These are phyloP conservation scores for Seira musarum DNA, from an alignment of 2,888 invertebrate genomes.

Conservation along the genomic window DNA sequence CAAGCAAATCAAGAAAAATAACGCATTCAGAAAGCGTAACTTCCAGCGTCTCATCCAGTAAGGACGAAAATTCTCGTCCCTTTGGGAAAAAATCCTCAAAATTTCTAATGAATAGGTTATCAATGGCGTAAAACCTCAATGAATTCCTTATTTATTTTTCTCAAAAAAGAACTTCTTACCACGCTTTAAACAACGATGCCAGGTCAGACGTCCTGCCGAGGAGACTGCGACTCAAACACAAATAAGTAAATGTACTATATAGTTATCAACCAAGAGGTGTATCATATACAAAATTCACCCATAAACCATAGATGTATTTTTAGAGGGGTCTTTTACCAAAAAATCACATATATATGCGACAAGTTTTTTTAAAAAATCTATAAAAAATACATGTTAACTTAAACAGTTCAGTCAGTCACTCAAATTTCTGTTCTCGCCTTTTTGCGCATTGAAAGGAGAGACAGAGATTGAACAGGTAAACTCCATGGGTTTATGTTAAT, in stretches of 20 bases:
- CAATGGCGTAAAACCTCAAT: constrained; percentile 25
- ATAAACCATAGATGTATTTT: background rate
- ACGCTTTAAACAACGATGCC: background rate
- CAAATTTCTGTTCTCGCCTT: background rate
- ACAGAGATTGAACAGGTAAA: background rate
- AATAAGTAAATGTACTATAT: constrained; percentile 14
- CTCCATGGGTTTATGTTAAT: constrained; percentile 10
- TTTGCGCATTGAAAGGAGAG: constrained; percentile 14
- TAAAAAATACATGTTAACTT: no score
- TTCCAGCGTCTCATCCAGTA: constrained; percentile 19
- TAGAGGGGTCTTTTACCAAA: constrained; percentile 8
- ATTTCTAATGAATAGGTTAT: constrained; percentile 52
- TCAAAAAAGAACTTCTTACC: background rate
- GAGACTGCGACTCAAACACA: background rate
- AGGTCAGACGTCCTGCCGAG: background rate
- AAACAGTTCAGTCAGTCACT: constrained; percentile 4
- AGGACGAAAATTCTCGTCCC: constrained; percentile 7
- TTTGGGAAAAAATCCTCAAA: constrained; percentile 52
- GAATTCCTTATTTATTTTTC: background rate
- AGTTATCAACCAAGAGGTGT: background rate
- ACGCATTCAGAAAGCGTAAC: background rate
- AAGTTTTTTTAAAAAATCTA: background rate
- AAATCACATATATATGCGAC: no score
- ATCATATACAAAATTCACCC: constrained; percentile 17
- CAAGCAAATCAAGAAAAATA: background rate